Base-by-base conservation (phyloP, 2,797 vertebrate species). In the Melopsittacus undulatus region DNA sequence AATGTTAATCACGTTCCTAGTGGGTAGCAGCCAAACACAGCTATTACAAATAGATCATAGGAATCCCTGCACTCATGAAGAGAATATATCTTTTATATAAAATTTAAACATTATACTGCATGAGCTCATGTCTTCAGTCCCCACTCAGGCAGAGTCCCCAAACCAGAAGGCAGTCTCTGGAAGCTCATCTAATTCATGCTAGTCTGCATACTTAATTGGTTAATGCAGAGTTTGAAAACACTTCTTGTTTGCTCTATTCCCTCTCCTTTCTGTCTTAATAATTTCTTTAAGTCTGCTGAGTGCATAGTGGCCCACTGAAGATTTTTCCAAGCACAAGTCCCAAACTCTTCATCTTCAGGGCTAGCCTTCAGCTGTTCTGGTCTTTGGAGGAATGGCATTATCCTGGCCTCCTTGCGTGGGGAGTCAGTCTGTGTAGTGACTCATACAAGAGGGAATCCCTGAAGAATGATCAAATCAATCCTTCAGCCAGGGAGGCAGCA, bases 361-460 rank as follows among this genome's bases (percentile, higher is more conserved):
- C 91, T 94, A 93, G 79, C 94, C 82, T 95, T 98, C 97, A 97
- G 97, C 96, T 96, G 93, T 96, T 96, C 70, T 66, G 93, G 91
- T 96, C 97, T 96, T 96, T 87, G 74, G 97, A 97, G 96, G 90
- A 97, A 94, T 95, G 93, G 95, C 94, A 97, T 97, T 97, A 97
- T 97, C 95, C 95, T 94, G 95, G 95, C 96, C 94, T 96, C 94
- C 83, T 92, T 96, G 61, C 57, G 36, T 93, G 93, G 85, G 95
- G 96, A 96, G 95, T 95, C 92, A 96, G 83, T 87, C 94, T 96
- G 96, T 96, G 95, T 96, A 97, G 97, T 98, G 98, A 98, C 97
- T 99, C 98, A 98, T 98, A 94, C 94, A 43, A 92, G 73, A 98
- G 98, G 98, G 98, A 98, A 98, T 98, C 98, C 98, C 98, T 98